Conservation (phyloP, 2,797 vertebrate species). For the Silurus aristotelis region DNA sequence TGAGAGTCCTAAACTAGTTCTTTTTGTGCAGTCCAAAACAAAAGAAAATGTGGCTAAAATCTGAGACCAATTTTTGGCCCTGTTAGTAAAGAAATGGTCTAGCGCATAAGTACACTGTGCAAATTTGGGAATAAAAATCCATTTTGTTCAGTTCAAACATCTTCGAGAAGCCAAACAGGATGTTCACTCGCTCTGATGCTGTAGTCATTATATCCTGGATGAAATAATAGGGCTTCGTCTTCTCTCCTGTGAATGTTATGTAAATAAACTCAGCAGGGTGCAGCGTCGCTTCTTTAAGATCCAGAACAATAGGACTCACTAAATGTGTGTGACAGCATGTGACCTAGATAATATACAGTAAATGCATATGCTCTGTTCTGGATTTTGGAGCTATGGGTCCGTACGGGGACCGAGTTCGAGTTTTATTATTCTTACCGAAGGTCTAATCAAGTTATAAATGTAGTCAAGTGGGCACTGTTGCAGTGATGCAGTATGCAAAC, state of each 20-base stretch:
- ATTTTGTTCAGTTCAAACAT: neutral
- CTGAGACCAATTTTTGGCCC: neutral
- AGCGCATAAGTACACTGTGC: neutral
- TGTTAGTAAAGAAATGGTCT: neutral
- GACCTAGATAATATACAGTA: neutral
- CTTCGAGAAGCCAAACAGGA: neutral
- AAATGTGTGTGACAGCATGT: neutral
- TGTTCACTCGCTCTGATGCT: neutral
- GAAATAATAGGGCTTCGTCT: neutral
- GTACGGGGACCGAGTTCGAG: neutral
- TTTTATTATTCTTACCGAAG: neutral
- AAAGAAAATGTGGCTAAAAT: no score
- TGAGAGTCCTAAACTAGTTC: neutral
- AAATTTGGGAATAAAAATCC: neutral
- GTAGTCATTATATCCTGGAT: neutral
- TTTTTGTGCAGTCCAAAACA: neutral
- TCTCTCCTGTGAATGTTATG: neutral
- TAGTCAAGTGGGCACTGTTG: neutral
- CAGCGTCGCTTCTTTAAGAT: neutral
- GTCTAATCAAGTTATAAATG: neutral
- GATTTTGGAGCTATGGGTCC: neutral
- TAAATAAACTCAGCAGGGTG: constrained; percentile 19
- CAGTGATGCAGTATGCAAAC: neutral
- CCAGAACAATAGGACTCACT: constrained; percentile 20
- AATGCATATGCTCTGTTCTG: neutral